Evolutionary conservation across 2,113 vertebrate species (phyloP).

Genomic region (Motacilla tschutschensis): DNA sequence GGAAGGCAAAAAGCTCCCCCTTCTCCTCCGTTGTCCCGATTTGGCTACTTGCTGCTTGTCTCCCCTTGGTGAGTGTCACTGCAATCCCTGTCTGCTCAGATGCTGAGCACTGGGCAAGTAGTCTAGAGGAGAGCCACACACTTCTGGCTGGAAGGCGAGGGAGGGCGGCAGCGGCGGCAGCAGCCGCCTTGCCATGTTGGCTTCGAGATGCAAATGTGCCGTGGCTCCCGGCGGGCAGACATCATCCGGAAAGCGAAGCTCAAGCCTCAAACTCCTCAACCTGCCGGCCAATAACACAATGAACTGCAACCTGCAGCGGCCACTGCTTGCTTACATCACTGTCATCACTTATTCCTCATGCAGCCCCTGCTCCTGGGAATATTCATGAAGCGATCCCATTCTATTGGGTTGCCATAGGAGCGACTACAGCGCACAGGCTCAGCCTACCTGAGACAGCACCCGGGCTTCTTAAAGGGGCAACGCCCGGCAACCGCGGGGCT

Average conservation of each 20-base stretch:
- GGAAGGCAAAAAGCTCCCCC: not conserved
- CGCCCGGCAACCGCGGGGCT: not conserved
- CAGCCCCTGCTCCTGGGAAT: conserved; percentile 85
- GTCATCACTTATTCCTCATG: conserved; percentile 85
- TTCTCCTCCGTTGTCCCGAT: conserved; percentile 20
- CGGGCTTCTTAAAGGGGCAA: conserved; percentile 83
- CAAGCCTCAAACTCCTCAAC: conserved; percentile 38
- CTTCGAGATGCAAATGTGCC: conserved; percentile 47
- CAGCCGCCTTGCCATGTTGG: conserved; percentile 52
- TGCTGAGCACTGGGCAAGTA: conserved; percentile 42
- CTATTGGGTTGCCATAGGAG: conserved; percentile 95
- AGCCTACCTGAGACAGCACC: conserved; percentile 83
- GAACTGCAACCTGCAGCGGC: conserved; percentile 64
- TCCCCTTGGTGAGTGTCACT: conserved; percentile 21
- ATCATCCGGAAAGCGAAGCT: conserved; percentile 20
- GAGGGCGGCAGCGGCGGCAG: conserved; percentile 46
- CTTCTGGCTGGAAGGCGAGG: conserved; percentile 49
- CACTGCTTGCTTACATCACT: conserved; percentile 78
- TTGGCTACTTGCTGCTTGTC: conserved; percentile 52
- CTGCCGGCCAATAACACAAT: conserved; percentile 52
- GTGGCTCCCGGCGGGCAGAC: conserved; percentile 22
- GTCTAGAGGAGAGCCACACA: conserved; percentile 55
- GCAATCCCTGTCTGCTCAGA: conserved; percentile 43
- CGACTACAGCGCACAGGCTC: conserved; percentile 83
- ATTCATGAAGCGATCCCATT: conserved; percentile 87